Evolutionary conservation across 2,888 invertebrate genomes (phyloP).

Genomic region (Lasioglossum lativentre): DNA sequence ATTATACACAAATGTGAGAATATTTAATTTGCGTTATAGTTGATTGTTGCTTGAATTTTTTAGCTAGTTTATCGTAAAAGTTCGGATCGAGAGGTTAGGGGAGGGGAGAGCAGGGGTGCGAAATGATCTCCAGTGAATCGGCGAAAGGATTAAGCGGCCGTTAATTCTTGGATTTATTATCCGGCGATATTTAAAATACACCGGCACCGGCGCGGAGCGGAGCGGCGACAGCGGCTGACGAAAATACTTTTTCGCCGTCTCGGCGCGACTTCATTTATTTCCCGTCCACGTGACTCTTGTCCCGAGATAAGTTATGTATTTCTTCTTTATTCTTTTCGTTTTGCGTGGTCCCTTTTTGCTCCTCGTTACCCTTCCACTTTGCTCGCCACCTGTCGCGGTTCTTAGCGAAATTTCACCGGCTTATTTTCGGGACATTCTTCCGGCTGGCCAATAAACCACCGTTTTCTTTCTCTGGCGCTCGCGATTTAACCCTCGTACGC

Average conservation of each 20-base stretch:
- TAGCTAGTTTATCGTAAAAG: background rate
- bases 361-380: background rate
- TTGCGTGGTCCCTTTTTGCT: background rate
- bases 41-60: background rate
- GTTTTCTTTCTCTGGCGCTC: background rate
- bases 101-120: background rate
- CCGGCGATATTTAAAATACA: slow-evolving; percentile 50
- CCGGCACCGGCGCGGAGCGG: slow-evolving; percentile 7
- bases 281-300: slow-evolving; percentile 41
- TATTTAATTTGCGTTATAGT: background rate
- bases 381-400: slow-evolving; percentile 51
- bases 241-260: slow-evolving; percentile 34
- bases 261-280: slow-evolving; percentile 45
- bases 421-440: slow-evolving; percentile 44
- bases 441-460: slow-evolving; percentile 49
- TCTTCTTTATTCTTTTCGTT: slow-evolving; percentile 1
- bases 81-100: background rate
- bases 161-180: slow-evolving; percentile 55
- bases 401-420: slow-evolving; percentile 42
- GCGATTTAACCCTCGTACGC: background rate
- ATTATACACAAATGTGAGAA: background rate
- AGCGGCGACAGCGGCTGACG: slow-evolving; percentile 6
- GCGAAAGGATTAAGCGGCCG: slow-evolving; percentile 39
- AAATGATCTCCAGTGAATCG: slow-evolving; percentile 52
- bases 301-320: slow-evolving; percentile 37